Evolutionary conservation across 2,888 invertebrate genomes (phyloP).

Genomic region (Eilema sororculum): DNA sequence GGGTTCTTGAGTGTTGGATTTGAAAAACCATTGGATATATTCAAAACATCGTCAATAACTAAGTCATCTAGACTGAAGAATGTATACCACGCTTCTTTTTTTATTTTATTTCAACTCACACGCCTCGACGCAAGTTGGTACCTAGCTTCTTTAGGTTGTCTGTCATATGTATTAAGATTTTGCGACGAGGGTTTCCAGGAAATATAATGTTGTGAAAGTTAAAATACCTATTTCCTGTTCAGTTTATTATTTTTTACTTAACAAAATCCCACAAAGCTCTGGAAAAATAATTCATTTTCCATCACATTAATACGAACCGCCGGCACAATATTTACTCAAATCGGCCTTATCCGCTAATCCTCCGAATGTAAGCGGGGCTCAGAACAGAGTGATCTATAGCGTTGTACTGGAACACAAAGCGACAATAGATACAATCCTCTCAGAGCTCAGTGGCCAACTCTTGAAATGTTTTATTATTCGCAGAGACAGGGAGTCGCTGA

Average conservation of each 20-base stretch:
- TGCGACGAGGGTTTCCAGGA: background rate
- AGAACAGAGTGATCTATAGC: slow-evolving; percentile 20
- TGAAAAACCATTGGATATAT: background rate
- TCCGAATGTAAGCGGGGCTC: slow-evolving; percentile 23
- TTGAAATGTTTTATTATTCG: slow-evolving; percentile 19
- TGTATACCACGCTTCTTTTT: background rate
- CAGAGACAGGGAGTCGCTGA: slow-evolving; percentile 1
- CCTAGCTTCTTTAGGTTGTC: too few relatives aligned
- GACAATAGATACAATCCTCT: slow-evolving; percentile 22
- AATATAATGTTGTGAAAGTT: background rate
- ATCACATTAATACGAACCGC: slow-evolving; percentile 16
- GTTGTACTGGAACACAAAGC: slow-evolving; percentile 23
- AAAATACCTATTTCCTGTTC: background rate
- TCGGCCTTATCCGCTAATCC: slow-evolving; percentile 22
- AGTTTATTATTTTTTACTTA: background rate
- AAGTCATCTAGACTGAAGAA: background rate
- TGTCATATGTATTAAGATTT: background rate
- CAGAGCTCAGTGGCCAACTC: slow-evolving; percentile 14
- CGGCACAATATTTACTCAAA: slow-evolving; percentile 20
- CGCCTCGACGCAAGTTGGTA: background rate
- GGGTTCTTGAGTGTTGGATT: too few relatives aligned
- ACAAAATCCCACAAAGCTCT: background rate
- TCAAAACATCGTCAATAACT: background rate
- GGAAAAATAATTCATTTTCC: slow-evolving; percentile 16
- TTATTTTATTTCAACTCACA: background rate